A percentile compares a stretch with the other conserved stretches of the same genome.
Conservation (phyloP, 2,113 vertebrate genomes). For the Eclectus roratus region DNA sequence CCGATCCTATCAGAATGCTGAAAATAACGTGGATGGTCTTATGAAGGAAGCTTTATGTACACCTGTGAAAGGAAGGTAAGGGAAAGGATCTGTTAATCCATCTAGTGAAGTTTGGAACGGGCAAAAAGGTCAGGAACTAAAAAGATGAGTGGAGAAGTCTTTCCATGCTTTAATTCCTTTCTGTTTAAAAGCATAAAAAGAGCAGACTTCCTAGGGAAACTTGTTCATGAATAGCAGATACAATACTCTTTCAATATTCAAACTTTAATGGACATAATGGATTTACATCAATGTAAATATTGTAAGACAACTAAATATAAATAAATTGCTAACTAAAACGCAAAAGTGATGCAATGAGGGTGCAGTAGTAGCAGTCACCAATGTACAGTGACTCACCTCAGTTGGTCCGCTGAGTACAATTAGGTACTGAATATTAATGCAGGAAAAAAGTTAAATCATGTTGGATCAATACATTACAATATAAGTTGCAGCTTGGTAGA, state of each 20-base stretch:
- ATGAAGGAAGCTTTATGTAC: not conserved
- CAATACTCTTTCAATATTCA: not conserved
- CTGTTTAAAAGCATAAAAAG: not conserved
- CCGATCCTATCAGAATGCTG: not conserved
- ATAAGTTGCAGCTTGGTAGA: not conserved
- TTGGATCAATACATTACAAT: not conserved
- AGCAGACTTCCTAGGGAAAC: not conserved
- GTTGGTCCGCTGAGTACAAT: not conserved
- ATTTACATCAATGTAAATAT: not conserved
- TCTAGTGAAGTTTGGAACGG: not conserved
- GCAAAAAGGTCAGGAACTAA: not conserved
- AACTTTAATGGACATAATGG: not conserved
- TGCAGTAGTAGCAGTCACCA: not conserved
- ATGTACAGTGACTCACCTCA: not conserved
- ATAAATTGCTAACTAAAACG: not conserved
- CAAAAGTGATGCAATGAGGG: not conserved
- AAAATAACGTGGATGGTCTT: not conserved
- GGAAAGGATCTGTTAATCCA: not conserved
- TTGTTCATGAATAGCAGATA: not conserved
- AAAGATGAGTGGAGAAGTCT: not conserved
- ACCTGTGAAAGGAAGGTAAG: not conserved
- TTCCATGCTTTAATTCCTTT: not conserved
- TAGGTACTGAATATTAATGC: not conserved
- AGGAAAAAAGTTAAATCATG: not conserved
- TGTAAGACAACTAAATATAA: not conserved